Evolutionary conservation across 23 tunicate genomes (phyloP).

Genomic region (Aplidium turbinatum): DNA sequence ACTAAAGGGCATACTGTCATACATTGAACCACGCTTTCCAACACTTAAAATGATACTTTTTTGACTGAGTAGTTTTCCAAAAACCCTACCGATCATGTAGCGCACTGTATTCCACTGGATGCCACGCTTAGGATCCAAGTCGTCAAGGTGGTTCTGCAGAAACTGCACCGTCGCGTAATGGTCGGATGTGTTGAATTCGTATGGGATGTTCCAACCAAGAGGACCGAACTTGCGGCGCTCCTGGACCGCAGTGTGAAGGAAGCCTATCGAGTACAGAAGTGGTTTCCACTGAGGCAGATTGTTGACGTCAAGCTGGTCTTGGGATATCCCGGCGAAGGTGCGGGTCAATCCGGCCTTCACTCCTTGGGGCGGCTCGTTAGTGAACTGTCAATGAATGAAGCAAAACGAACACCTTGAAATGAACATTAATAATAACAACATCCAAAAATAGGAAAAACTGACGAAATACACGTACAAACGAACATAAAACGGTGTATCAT

Average conservation of each 20-base stretch:
- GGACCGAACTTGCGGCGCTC: conserved; percentile 97
- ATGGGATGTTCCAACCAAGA: conserved; percentile 97
- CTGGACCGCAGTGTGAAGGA: conserved; percentile 92
- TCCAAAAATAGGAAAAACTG: too few species aligned
- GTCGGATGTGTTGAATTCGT: conserved; percentile 96
- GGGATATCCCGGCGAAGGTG: conserved; percentile 90
- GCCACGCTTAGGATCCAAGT: conserved; percentile 84
- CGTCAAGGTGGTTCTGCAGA: conserved; percentile 92
- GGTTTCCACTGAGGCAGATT: conserved; percentile 95
- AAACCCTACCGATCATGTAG: conserved; percentile 88
- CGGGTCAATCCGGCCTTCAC: conserved; percentile 93
- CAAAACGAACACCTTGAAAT: background rate
- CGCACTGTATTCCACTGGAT: conserved; percentile 93
- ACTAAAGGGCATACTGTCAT: too few species aligned
- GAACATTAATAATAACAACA: background rate
- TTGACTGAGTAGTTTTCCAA: too few species aligned
- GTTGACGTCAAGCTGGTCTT: conserved; percentile 91
- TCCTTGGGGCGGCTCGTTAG: conserved; percentile 97
- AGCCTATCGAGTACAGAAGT: conserved; percentile 87
- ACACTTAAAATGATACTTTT: too few species aligned
- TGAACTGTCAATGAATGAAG: conserved; percentile 65
- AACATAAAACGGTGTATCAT: too few species aligned
- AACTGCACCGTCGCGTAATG: conserved; percentile 93
- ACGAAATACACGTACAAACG: too few species aligned
- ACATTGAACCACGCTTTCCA: too few species aligned